Conservation (phyloP, 2,888 invertebrate species). For the Germaria angustata region DNA sequence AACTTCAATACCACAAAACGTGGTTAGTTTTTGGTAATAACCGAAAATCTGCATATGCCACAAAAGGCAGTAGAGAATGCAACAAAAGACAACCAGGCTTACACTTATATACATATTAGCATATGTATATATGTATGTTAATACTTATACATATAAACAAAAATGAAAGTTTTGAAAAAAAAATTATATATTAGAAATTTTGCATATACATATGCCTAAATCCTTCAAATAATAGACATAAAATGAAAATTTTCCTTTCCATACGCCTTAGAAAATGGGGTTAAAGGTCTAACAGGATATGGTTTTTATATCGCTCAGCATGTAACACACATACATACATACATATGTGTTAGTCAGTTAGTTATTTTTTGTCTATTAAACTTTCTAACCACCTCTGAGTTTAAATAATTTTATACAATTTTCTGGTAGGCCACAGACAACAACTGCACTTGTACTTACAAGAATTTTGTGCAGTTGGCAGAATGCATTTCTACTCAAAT, state of each 20-base stretch:
- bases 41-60: slow-evolving; percentile 78
- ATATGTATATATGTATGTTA: neutral
- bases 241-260: neutral
- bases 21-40: slow-evolving; percentile 79
- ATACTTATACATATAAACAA: neutral
- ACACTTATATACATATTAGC: neutral
- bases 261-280: neutral
- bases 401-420: slow-evolving; percentile 68
- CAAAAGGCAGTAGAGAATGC: slow-evolving; percentile 63
- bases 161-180: neutral
- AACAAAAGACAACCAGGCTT: slow-evolving; percentile 28
- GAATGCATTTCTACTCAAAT: slow-evolving; percentile 8
- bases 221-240: slow-evolving; percentile 20
- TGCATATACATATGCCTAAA: neutral
- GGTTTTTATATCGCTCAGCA: neutral
- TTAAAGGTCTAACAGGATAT: neutral
- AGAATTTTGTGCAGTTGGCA: slow-evolving; percentile 7
- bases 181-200: neutral
- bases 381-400: slow-evolving; percentile 47
- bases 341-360: neutral
- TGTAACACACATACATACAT: neutral
- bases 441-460: slow-evolving; percentile 28
- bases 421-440: slow-evolving; percentile 65
- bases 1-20: slow-evolving; percentile 79
- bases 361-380: slow-evolving; percentile 1